phyloP scores from a whole-genome alignment of 2,888 invertebrate genomes.

The Carcina quercana region DNA sequence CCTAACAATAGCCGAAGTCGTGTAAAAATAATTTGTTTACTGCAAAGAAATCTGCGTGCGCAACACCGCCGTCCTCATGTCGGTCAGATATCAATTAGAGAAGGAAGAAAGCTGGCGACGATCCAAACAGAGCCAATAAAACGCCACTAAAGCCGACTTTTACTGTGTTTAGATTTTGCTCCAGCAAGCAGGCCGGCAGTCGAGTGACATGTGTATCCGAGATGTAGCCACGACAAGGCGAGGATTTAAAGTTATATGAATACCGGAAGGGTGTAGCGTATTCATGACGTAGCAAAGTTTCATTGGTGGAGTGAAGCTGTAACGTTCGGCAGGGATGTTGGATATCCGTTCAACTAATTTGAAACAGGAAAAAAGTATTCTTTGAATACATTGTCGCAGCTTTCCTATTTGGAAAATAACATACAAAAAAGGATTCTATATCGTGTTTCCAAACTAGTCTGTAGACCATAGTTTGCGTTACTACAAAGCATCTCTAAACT shows the following conservation, averaged over 20 bases:
- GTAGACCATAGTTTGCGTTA: background rate
- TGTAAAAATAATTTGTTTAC: constrained; percentile 21
- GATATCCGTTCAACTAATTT: constrained; percentile 14
- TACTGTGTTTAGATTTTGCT: constrained; percentile 63
- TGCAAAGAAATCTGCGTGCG: constrained; percentile 28
- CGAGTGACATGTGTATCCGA: constrained; percentile 38
- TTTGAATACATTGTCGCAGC: no score
- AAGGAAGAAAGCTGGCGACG: constrained; percentile 46
- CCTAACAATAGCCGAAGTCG: no score
- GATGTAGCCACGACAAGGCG: constrained; percentile 27
- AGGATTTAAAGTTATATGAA: background rate
- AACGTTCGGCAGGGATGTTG: constrained; percentile 2
- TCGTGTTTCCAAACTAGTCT: no score
- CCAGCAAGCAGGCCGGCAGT: constrained; percentile 25
- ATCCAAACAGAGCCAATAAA: constrained; percentile 62
- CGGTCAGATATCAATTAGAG: constrained; percentile 67
- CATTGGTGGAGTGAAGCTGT: background rate
- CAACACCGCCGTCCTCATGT: constrained; percentile 33
- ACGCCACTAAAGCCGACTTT: constrained; percentile 54
- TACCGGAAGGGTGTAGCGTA: background rate
- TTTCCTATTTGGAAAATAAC: no score
- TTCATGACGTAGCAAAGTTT: background rate
- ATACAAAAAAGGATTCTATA: no score
- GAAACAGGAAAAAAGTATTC: no score
- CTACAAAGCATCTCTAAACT: no score